These are phyloP conservation scores for Aspiorhynchus laticeps DNA, from an alignment of 2,113 vertebrate genomes.

Conservation along the genomic window DNA sequence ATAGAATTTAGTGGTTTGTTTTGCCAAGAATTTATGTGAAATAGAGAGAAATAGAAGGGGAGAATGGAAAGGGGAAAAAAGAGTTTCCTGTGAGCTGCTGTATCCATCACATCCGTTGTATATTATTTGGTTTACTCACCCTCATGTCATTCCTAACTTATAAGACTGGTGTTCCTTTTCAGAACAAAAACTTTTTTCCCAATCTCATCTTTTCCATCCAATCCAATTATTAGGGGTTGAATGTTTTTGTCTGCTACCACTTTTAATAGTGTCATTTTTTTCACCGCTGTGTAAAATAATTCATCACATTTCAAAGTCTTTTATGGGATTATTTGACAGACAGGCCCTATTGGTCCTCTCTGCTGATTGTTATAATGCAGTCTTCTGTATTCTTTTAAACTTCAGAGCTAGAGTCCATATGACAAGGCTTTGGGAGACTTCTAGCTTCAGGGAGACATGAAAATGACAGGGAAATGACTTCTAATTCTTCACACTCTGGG, in stretches of 20 bases:
- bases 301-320: not conserved
- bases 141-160: too few species aligned
- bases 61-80: not conserved
- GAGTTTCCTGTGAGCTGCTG: not conserved
- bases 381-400: not conserved
- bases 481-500: not conserved
- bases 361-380: not conserved
- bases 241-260: not conserved
- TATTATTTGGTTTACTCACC: not conserved
- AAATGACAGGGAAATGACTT: not conserved
- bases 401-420: not conserved
- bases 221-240: not conserved
- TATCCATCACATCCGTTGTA: not conserved
- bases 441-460: not conserved
- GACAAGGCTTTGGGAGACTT: not conserved
- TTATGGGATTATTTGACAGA: not conserved
- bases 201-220: too few species aligned
- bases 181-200: too few species aligned
- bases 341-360: constrained; percentile 4
- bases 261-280: not conserved
- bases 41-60: not conserved
- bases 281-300: not conserved
- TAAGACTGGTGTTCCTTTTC: too few species aligned
- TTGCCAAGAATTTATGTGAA: not conserved
- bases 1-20: not conserved